Base-by-base conservation (phyloP, 2,888 invertebrate species). In the Diplazon laetatorius region DNA sequence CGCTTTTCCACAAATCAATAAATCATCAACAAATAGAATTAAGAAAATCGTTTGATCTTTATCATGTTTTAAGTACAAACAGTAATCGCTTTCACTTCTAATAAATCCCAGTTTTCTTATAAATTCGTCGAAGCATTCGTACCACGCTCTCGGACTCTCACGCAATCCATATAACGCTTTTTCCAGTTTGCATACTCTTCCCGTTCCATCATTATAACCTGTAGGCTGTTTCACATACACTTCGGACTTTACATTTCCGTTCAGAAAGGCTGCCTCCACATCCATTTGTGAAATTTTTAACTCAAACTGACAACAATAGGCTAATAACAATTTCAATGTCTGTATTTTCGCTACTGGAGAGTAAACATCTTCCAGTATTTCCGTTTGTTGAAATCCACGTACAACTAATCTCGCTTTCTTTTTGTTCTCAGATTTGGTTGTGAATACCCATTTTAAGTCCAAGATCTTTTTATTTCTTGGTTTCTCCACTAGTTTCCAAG, bases 341-440 rank as follows among this genome's bases (percentile, higher is more conserved):
- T 71, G 57, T 22, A 60, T 71, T 59, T 66, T 76, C 12, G 16
- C 76, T 37, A 76, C 70, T 25, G 70, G 76, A 0, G 65, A 63
- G 12, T 70, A 76, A 3, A 63, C 18, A 30, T 76, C 35, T n/a
- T 76, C 71, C 2, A 59, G 4, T 16, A 14, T 2, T 35, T 70
- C 22, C 10, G 3, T 57, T 25, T 76, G 69, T 37, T 76, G 69
- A 9, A 70, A 76, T 0, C 69, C 75, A 35, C 46, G n/a, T 9
- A 30, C 75, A 10, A 76, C 75, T 37, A 69, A 10, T 44, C 75
- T 50, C 14, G 69, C 69, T 62, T 69, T 69, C n/a, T 62, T 57
- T 2, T 10, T 42, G 42, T 60, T 35, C 4, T 68, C 25, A 60
- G 12, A n/a, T 1, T 42, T 60, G 5, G n/a, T 60, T 44, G 9